Evolutionary conservation across 2,113 vertebrate species (phyloP).

Genomic region (Brachyistius frenatus): DNA sequence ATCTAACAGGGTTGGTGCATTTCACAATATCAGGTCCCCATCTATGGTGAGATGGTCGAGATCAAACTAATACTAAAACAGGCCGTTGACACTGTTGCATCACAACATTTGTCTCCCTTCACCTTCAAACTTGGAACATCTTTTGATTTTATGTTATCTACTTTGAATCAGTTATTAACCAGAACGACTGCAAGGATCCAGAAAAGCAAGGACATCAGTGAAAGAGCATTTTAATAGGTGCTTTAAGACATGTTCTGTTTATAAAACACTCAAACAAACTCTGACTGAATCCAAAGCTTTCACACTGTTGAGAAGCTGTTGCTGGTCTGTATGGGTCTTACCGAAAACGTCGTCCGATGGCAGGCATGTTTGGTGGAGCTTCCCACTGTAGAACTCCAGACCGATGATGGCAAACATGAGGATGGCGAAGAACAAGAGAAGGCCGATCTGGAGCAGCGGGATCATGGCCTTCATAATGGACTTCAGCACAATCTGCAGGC

Average conservation of each 20-base stretch:
- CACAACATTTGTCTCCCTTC: too few species aligned
- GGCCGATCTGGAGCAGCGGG: slow-evolving; percentile 87
- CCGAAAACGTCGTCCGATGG: slow-evolving; percentile 76
- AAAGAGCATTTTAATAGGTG: too few species aligned
- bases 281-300: background rate
- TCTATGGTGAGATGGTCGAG: too few species aligned
- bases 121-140: too few species aligned
- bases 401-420: slow-evolving; percentile 89
- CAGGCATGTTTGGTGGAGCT: slow-evolving; percentile 86
- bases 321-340: slow-evolving; percentile 27
- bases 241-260: too few species aligned
- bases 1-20: background rate
- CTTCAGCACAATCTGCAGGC: slow-evolving; percentile 88
- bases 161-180: too few species aligned
- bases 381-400: slow-evolving; percentile 88
- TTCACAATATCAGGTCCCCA: background rate
- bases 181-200: too few species aligned
- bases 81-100: too few species aligned
- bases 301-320: background rate
- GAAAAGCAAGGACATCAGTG: too few species aligned
- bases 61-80: too few species aligned
- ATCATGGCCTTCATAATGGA: slow-evolving; percentile 90
- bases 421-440: slow-evolving; percentile 88
- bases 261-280: too few species aligned
- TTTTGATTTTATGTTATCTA: too few species aligned